Evolutionary conservation across 1,140 invertebrate species (phyloP).

Genomic region (Nautilus pompilius): DNA sequence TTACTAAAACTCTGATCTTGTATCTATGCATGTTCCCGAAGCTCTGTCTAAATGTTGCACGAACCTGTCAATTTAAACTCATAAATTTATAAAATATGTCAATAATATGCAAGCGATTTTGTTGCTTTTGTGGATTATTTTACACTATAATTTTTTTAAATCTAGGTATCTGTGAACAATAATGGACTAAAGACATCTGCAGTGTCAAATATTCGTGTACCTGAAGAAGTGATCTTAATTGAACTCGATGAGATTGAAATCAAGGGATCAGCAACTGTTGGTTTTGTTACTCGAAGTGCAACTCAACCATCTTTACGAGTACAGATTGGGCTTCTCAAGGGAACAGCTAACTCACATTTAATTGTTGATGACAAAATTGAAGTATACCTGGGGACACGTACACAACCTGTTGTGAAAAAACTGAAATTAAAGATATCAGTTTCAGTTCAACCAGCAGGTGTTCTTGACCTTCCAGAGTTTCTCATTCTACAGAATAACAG

Average conservation of each 20-base stretch:
- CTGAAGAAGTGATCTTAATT: slow-evolving; percentile 10
- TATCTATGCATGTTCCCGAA: too few species aligned
- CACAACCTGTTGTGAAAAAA: slow-evolving; percentile 1
- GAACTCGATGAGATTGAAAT: slow-evolving; percentile 19
- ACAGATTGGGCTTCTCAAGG: slow-evolving; percentile 15
- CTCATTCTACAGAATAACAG: slow-evolving; percentile 24
- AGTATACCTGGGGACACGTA: slow-evolving; percentile 17
- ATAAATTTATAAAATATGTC: too few species aligned
- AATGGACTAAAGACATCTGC: slow-evolving; percentile 9
- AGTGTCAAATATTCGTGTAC: slow-evolving; percentile 16
- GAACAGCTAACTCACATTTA: slow-evolving; percentile 14
- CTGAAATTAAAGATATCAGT: slow-evolving; percentile 18
- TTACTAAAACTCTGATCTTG: too few species aligned
- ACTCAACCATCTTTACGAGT: slow-evolving; percentile 11
- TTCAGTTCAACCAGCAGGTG: slow-evolving; percentile 19
- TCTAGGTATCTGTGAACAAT: slow-evolving; percentile 16
- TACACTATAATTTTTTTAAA: too few species aligned
- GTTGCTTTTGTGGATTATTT: too few species aligned
- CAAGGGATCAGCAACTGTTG: slow-evolving; percentile 9
- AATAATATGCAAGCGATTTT: too few species aligned
- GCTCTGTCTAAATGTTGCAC: too few species aligned
- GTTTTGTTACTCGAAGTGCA: slow-evolving; percentile 11
- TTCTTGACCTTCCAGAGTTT: slow-evolving; percentile 28
- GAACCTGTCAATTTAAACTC: too few species aligned
- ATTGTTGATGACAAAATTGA: slow-evolving; percentile 19